These are phyloP conservation scores for Epistrophella euchroma DNA, from an alignment of 2,888 invertebrate genomes.

Conservation along the genomic window DNA sequence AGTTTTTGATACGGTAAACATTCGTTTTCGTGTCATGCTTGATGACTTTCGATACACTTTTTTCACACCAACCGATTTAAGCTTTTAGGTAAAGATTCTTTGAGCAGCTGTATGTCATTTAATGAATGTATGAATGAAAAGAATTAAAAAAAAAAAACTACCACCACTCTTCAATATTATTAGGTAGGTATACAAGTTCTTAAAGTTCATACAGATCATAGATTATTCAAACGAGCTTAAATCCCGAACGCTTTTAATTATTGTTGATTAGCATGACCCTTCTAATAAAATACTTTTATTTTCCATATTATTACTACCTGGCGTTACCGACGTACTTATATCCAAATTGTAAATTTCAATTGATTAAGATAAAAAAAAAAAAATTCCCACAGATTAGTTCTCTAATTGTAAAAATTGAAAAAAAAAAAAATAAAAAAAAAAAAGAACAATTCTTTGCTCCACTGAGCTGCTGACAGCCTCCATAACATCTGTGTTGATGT, in stretches of 20 bases:
- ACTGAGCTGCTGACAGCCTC: constrained; percentile 19
- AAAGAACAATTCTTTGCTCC: not conserved
- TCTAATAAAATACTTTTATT: not conserved
- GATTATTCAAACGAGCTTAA: constrained; percentile 4
- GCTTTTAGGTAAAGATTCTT: too few species aligned
- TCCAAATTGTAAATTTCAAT: not conserved
- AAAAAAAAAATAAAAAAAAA: constrained; percentile 12
- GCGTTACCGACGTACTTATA: not conserved
- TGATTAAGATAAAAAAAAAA: constrained; percentile 1
- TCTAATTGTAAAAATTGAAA: constrained; percentile 40
- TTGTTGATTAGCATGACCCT: constrained; percentile 15
- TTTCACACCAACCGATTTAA: too few species aligned
- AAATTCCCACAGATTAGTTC: constrained; percentile 43
- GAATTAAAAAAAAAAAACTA: too few species aligned
- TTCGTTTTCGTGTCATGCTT: too few species aligned
- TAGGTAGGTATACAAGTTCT: not conserved
- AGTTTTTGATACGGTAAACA: too few species aligned
- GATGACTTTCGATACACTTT: too few species aligned
- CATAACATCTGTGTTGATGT: constrained; percentile 26
- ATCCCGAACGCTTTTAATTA: constrained; percentile 23
- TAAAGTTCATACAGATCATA: constrained; percentile 16
- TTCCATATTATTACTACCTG: not conserved
- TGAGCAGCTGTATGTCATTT: too few species aligned
- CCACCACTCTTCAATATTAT: not conserved
- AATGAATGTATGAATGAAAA: too few species aligned